Conservation (phyloP, 2,888 invertebrate species). For the Thereva unica region DNA sequence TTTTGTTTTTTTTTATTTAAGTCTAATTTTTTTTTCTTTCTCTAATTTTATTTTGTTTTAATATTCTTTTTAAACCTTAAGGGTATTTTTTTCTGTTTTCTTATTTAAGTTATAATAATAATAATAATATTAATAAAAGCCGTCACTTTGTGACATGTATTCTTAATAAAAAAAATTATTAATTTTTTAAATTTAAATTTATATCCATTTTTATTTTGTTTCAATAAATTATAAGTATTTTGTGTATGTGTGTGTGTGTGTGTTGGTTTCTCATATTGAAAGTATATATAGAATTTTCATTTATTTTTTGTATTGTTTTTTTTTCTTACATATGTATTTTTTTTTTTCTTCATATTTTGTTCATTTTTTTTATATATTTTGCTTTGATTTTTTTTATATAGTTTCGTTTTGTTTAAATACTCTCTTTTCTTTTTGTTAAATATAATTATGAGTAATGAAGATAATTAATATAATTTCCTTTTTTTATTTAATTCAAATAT, state of each 20-base stretch:
- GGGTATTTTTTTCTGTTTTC: slow-evolving; percentile 28
- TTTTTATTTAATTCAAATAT: slow-evolving; percentile 29
- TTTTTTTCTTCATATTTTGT: slow-evolving; percentile 29
- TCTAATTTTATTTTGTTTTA: slow-evolving; percentile 21
- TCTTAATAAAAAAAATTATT: slow-evolving; percentile 40
- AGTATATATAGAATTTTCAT: background rate
- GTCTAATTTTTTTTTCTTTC: slow-evolving; percentile 25
- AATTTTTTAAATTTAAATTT: slow-evolving; percentile 40
- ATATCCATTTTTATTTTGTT: slow-evolving; percentile 41
- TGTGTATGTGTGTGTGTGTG: slow-evolving; percentile 32
- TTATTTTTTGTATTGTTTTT: slow-evolving; percentile 31
- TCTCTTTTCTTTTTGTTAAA: slow-evolving; percentile 15
- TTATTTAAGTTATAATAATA: slow-evolving; percentile 20
- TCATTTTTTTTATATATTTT: slow-evolving; percentile 20
- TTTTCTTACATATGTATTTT: slow-evolving; percentile 39
- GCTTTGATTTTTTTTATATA: background rate
- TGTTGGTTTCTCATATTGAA: background rate
- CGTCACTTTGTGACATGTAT: slow-evolving; percentile 46
- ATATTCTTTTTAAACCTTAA: slow-evolving; percentile 28
- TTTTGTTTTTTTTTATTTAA: slow-evolving; percentile 12
- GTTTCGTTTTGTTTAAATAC: slow-evolving; percentile 20
- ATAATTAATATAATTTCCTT: slow-evolving; percentile 34
- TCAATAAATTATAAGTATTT: slow-evolving; percentile 41
- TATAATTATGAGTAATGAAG: slow-evolving; percentile 28
- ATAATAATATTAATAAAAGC: slow-evolving; percentile 45